Evolutionary conservation across 2,888 invertebrate genomes (phyloP), one percentile per base, ranked within the genome.

Genomic region (Phania funesta): DNA sequence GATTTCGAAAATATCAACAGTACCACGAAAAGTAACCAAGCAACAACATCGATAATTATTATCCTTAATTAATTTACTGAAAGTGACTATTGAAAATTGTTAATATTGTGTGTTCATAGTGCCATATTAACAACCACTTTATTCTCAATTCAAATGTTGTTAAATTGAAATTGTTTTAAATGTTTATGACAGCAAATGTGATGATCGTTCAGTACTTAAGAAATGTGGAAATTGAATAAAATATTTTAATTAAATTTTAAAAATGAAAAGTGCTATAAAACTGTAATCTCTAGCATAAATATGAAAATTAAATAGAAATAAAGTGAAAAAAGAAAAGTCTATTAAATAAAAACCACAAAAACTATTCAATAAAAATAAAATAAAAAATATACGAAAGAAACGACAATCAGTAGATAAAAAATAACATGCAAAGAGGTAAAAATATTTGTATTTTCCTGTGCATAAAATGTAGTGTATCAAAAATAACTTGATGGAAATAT

Each of bases 381-480:
- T 26, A 22, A 18, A 38, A n/a, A 13, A 38, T n/a, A 9, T 50
- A 20, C 20, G 22, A 46, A 48, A 64, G 16, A 44, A 24, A 24
- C 35, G 35, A 50, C 5, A 38, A 41, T n/a, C 22, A 38, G 0
- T 8, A 13, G 32, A 60, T 16, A 56, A 18, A 56, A 50, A 32
- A 22, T 1, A 67, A 48, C 16, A 76, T 76, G 75, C 75, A 76
- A 67, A 76, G 22, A 76, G 75, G 75, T 76, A 75, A 48, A 52
- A 38, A 38, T 11, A 13, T 5, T 38, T n/a, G 4, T 35, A 35
- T 35, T 13, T 6, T 29, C 7, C n/a, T n/a, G n/a, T n/a, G n/a
- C n/a, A n/a, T n/a, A n/a, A n/a, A n/a, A n/a, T n/a, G n/a, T n/a
- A n/a, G n/a, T n/a, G n/a, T n/a, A n/a, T n/a, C n/a, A n/a, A n/a